A percentile compares a stretch with the other conserved stretches of the same genome.
Conservation (phyloP, 2,113 vertebrate species). For the Lepidothrix coronata region DNA sequence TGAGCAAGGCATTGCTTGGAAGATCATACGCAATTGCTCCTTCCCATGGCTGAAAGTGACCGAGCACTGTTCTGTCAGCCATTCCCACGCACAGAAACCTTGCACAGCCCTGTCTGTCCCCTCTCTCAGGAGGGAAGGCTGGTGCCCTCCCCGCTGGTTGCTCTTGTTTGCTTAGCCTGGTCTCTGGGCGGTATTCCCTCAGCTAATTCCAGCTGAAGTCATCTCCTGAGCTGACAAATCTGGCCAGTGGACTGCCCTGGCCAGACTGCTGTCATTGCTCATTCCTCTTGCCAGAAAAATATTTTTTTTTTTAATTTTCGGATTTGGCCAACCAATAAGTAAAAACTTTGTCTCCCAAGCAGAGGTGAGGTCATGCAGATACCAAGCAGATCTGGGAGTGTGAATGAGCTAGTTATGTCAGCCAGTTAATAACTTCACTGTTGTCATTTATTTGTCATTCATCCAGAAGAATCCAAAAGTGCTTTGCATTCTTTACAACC, state of each 20-base stretch:
- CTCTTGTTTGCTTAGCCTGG: constrained; percentile 27
- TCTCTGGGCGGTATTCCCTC: constrained; percentile 24
- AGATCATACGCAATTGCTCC: background rate
- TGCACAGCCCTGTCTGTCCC: background rate
- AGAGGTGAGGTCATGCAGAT: constrained; percentile 59
- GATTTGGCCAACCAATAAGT: constrained; percentile 49
- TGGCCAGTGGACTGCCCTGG: constrained; percentile 8
- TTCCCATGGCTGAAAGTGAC: accelerated
- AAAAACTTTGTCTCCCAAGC: constrained; percentile 55
- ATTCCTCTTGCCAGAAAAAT: constrained; percentile 40
- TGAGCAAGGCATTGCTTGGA: background rate
- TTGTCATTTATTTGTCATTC: constrained; percentile 68
- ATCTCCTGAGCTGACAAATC: constrained; percentile 55
- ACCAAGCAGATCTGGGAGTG: constrained; percentile 24
- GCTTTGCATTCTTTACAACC: constrained; percentile 53
- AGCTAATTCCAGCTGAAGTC: constrained; percentile 62
- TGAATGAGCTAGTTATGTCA: constrained; percentile 62
- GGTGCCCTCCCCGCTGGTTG: accelerated
- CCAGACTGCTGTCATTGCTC: constrained; percentile 53
- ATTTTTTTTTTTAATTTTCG: background rate
- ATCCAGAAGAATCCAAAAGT: constrained; percentile 67
- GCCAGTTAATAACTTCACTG: constrained; percentile 61
- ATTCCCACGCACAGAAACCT: background rate
- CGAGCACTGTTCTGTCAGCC: background rate
- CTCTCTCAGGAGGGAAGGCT: background rate